These are phyloP conservation scores for Drosophila silvestris DNA, from an alignment of 2,888 invertebrate species.

Conservation along the genomic window DNA sequence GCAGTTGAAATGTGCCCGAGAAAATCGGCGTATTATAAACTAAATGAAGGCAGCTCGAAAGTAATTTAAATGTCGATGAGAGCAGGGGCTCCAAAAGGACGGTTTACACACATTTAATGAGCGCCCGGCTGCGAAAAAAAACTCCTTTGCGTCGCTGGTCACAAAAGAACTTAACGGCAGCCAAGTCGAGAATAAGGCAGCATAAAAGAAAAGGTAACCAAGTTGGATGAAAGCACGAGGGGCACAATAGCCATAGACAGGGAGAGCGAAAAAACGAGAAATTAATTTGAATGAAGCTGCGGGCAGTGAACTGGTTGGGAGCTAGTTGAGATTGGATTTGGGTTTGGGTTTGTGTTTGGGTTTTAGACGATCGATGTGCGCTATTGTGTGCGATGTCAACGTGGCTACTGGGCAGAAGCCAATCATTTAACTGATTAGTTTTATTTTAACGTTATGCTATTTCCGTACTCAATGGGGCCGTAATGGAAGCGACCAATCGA, in stretches of 20 bases:
- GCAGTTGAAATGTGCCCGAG: slow-evolving; percentile 31
- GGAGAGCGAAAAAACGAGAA: slow-evolving; percentile 35
- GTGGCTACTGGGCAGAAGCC: slow-evolving; percentile 54
- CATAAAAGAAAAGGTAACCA: slow-evolving; percentile 58
- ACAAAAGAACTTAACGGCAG: slow-evolving; percentile 45
- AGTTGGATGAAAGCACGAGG: slow-evolving; percentile 41
- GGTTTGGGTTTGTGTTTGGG: not conserved
- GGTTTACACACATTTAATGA: slow-evolving; percentile 66
- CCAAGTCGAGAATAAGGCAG: slow-evolving; percentile 26
- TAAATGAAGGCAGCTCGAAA: slow-evolving; percentile 74
- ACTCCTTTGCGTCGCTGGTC: slow-evolving; percentile 40
- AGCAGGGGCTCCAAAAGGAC: slow-evolving; percentile 38
- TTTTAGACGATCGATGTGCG: slow-evolving; percentile 39
- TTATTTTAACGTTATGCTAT: slow-evolving; percentile 74
- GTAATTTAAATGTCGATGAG: slow-evolving; percentile 72
- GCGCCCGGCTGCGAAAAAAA: slow-evolving; percentile 29
- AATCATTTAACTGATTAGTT: slow-evolving; percentile 81
- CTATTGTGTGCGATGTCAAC: slow-evolving; percentile 65
- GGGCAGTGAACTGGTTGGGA: slow-evolving; percentile 2
- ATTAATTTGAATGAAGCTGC: slow-evolving; percentile 45
- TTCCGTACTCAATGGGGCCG: slow-evolving; percentile 62
- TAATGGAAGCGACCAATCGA: slow-evolving; percentile 30
- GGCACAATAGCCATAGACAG: slow-evolving; percentile 1
- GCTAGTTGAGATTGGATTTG: not conserved
- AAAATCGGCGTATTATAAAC: slow-evolving; percentile 59